Percentiles rank a stretch among this genome's conserved stretches.
These are phyloP conservation scores for Parapristionchus giblindavisi DNA, from an alignment of 2,888 invertebrate species.

Conservation along the genomic window DNA sequence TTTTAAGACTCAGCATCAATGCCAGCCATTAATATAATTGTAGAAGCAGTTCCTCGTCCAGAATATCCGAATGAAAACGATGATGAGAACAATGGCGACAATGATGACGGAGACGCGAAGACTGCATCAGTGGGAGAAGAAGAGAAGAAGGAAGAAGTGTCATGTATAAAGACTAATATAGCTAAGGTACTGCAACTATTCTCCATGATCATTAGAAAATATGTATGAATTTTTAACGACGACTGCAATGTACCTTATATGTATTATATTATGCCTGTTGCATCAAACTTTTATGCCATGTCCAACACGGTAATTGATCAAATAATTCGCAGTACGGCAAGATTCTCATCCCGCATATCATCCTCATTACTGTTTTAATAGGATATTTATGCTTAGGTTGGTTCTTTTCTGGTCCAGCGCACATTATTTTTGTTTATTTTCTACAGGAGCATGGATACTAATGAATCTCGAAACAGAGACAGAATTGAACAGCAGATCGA, in stretches of 20 bases:
- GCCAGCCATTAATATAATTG: neutral
- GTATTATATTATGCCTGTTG: too few species aligned
- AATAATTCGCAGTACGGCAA: constrained; percentile 24
- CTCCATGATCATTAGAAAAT: too few species aligned
- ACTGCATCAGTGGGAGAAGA: constrained; percentile 1
- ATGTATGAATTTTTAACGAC: too few species aligned
- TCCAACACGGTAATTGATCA: too few species aligned
- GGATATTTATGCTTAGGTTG: constrained; percentile 67
- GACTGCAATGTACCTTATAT: too few species aligned
- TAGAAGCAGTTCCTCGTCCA: neutral
- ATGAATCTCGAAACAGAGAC: constrained; percentile 68
- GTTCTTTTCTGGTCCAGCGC: neutral
- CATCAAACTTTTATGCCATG: too few species aligned
- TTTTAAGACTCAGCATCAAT: too few species aligned
- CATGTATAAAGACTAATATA: constrained; percentile 5
- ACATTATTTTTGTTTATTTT: neutral
- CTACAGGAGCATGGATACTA: constrained; percentile 61
- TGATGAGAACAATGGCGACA: neutral
- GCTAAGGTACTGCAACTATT: neutral
- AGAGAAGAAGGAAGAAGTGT: constrained; percentile 9
- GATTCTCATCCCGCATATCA: constrained; percentile 66
- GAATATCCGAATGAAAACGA: constrained; percentile 5
- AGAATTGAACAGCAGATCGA: constrained; percentile 58
- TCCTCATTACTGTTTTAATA: constrained; percentile 67
- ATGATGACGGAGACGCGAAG: neutral